phyloP scores from a whole-genome alignment of 2,113 vertebrate genomes.

The Variabilichromis moorii region DNA sequence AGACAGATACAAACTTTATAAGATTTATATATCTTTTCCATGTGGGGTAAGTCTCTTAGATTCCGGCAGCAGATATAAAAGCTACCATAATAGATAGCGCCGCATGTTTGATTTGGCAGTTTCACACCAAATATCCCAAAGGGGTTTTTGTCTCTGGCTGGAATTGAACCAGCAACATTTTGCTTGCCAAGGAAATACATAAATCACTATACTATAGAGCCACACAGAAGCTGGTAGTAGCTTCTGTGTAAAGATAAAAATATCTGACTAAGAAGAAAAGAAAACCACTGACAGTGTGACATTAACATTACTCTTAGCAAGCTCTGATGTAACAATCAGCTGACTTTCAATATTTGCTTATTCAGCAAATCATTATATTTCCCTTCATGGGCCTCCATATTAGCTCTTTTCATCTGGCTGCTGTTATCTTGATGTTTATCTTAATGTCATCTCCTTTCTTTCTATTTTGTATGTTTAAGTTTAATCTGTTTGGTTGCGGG shows the following conservation, averaged over 20 bases:
- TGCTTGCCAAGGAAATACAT: background rate
- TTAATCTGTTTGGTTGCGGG: background rate
- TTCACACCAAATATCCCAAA: background rate
- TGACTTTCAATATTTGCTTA: background rate
- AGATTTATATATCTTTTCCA: too few species aligned
- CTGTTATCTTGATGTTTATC: background rate
- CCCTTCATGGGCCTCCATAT: background rate
- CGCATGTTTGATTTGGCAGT: background rate
- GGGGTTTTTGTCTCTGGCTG: accelerated
- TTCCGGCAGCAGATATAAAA: background rate
- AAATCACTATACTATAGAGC: background rate
- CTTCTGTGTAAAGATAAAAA: background rate
- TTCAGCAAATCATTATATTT: background rate
- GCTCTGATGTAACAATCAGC: background rate
- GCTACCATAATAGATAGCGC: background rate
- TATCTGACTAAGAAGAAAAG: background rate
- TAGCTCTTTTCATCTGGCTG: background rate
- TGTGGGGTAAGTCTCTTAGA: background rate
- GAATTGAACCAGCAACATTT: background rate
- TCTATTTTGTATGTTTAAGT: background rate
- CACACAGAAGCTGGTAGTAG: background rate
- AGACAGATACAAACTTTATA: too few species aligned
- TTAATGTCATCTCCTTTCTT: background rate
- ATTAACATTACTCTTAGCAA: background rate
- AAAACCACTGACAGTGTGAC: background rate